Conservation (phyloP, 2,888 invertebrate species). For the Leucania comma region DNA sequence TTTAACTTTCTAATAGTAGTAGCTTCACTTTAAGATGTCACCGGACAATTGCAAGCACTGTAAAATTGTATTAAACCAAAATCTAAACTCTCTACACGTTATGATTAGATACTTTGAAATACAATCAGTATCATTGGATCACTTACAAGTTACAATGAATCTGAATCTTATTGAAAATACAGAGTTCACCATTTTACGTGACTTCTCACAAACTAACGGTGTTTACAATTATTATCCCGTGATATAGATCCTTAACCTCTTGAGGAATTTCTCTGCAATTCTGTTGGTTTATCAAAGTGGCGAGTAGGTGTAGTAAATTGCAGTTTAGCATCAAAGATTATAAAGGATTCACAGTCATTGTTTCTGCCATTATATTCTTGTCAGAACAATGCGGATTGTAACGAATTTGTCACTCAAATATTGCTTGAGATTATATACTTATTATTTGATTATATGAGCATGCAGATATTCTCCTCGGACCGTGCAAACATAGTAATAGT, state of each 20-base stretch:
- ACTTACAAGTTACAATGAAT: no score
- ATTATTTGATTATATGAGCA: conserved; percentile 20
- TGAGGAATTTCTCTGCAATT: conserved; percentile 13
- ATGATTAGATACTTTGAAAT: no score
- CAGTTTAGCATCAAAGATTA: conserved; percentile 62
- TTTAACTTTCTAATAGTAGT: not conserved
- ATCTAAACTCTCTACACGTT: not conserved
- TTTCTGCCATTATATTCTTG: conserved; percentile 48
- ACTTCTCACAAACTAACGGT: no score
- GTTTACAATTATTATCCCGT: not conserved
- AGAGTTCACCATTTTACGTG: no score
- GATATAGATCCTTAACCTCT: conserved; percentile 22
- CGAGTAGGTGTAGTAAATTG: conserved; percentile 67
- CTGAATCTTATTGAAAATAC: no score
- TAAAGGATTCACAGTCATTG: conserved; percentile 62
- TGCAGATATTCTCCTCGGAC: not conserved
- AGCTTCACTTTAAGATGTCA: not conserved
- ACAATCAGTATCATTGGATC: no score
- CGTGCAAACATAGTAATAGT: conserved; percentile 12
- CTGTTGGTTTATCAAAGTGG: conserved; percentile 41
- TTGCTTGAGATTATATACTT: conserved; percentile 3
- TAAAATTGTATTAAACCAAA: no score
- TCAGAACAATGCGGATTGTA: conserved; percentile 35
- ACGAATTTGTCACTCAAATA: conserved; percentile 28
- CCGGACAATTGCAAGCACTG: no score